Evolutionary conservation across 2,888 invertebrate species (phyloP).

Genomic region (Acleris holmiana): DNA sequence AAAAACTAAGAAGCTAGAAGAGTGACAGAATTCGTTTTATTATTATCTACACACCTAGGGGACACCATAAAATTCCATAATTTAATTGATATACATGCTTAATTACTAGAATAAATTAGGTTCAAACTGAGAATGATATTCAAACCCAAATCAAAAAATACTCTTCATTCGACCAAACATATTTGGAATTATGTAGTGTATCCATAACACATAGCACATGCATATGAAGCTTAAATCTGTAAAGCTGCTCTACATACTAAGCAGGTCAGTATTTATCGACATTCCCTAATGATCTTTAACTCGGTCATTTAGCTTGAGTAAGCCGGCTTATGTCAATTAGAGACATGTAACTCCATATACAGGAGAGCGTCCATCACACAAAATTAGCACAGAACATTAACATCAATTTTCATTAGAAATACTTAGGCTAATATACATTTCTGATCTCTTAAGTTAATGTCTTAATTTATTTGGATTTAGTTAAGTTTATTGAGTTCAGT

Average conservation of each 20-base stretch:
- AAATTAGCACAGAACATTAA: conserved; percentile 12
- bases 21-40: too few relatives aligned
- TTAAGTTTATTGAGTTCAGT: too few relatives aligned
- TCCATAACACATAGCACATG: too few relatives aligned
- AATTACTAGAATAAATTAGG: too few relatives aligned
- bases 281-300: conserved; percentile 20
- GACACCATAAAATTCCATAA: too few relatives aligned
- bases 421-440: background rate
- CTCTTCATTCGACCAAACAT: too few relatives aligned
- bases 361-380: conserved; percentile 12
- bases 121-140: too few relatives aligned
- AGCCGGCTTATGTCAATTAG: conserved; percentile 29
- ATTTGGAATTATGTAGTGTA: too few relatives aligned
- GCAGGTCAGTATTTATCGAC: conserved; percentile 17
- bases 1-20: too few relatives aligned
- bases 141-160: too few relatives aligned
- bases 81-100: too few relatives aligned
- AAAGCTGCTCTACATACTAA: conserved; percentile 7
- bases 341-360: conserved; percentile 13
- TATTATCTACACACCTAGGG: too few relatives aligned
- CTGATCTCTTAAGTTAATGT: conserved; percentile 1
- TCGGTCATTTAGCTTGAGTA: conserved; percentile 7
- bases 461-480: background rate
- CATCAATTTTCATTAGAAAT: conserved; percentile 15
- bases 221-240: background rate